These are phyloP conservation scores for Falco biarmicus DNA, from an alignment of 2,797 vertebrate species.

Conservation along the genomic window DNA sequence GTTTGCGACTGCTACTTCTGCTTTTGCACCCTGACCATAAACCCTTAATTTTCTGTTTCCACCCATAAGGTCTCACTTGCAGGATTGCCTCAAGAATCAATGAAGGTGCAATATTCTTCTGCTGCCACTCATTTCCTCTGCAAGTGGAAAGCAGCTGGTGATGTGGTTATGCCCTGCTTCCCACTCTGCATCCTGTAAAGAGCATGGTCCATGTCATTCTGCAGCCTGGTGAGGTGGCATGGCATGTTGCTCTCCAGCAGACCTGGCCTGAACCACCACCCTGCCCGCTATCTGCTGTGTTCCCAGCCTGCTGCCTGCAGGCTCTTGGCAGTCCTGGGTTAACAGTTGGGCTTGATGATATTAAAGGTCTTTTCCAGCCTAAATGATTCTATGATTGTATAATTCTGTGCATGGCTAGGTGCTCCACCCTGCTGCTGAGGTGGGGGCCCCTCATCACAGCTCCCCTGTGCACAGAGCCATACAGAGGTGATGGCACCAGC, in stretches of 20 bases:
- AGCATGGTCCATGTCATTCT: fast-evolving
- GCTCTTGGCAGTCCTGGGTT: background rate
- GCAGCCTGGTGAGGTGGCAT: background rate
- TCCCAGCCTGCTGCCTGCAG: background rate
- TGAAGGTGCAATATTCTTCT: fast-evolving
- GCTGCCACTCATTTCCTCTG: background rate
- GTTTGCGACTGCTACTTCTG: background rate
- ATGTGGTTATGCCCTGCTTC: fast-evolving
- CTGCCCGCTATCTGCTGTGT: fast-evolving
- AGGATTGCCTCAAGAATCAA: background rate
- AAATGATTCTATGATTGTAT: too few species aligned
- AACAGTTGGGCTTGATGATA: too few species aligned
- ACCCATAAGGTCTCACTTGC: too few species aligned
- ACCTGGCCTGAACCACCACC: background rate
- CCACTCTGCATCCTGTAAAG: background rate
- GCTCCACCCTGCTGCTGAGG: background rate
- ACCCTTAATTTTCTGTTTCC: background rate
- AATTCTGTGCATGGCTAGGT: fast-evolving
- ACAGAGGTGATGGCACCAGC: background rate
- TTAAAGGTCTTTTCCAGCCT: too few species aligned
- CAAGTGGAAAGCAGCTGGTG: background rate
- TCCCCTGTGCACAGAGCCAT: background rate
- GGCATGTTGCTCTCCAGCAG: background rate
- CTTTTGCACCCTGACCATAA: background rate
- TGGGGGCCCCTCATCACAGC: background rate